phyloP scores from a whole-genome alignment of 2,888 invertebrate species.

The Eilema caniola region DNA sequence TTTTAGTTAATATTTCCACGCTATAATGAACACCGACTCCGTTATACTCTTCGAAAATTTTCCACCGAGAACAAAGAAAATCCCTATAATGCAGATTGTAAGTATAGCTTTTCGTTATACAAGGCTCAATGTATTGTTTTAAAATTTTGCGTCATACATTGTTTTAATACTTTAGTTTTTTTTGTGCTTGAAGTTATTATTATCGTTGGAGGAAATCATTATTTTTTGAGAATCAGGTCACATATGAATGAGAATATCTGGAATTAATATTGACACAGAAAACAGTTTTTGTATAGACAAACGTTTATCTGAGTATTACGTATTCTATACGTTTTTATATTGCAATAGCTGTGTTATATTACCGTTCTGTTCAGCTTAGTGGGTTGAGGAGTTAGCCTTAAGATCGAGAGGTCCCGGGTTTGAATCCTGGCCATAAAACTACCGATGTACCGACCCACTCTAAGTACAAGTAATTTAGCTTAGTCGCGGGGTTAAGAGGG shows the following conservation, averaged over 20 bases:
- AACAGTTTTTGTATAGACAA: background rate
- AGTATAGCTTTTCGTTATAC: slow-evolving; percentile 33
- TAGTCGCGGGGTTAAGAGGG: no score
- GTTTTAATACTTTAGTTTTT: slow-evolving; percentile 37
- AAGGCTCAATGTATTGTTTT: slow-evolving; percentile 36
- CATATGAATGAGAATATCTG: slow-evolving; percentile 10
- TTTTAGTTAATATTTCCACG: slow-evolving; percentile 48
- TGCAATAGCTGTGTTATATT: background rate
- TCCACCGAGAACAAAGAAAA: slow-evolving; percentile 47
- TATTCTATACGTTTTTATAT: background rate
- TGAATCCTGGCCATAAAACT: no score
- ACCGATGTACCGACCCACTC: no score
- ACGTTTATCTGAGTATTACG: background rate
- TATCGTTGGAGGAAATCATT: slow-evolving; percentile 24
- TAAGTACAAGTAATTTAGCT: no score
- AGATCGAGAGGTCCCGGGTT: no score
- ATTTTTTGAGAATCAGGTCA: slow-evolving; percentile 30
- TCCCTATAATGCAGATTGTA: slow-evolving; percentile 48
- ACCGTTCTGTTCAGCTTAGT: no score
- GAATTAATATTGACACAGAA: background rate
- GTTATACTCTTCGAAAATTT: slow-evolving; percentile 42
- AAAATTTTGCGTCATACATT: slow-evolving; percentile 29
- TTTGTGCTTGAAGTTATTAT: slow-evolving; percentile 27
- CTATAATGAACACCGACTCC: slow-evolving; percentile 50
- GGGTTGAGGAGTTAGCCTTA: no score